Evolutionary conservation across 2,888 invertebrate genomes (phyloP).

Genomic region (Dusona sp.): DNA sequence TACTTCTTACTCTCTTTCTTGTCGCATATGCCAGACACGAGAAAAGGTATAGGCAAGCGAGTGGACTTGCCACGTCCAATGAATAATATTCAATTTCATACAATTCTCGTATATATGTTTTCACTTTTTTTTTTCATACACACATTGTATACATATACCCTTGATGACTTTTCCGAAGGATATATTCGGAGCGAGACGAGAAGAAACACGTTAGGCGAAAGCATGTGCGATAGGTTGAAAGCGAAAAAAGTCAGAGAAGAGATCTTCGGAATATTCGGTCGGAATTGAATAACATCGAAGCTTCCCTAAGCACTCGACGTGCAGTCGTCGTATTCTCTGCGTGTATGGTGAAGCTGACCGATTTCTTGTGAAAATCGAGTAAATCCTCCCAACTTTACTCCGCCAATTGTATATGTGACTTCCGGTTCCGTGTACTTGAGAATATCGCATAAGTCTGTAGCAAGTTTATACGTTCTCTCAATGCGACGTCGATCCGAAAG

Average conservation of each 20-base stretch:
- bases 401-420: background rate
- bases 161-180: conserved; percentile 7
- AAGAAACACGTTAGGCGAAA: conserved; percentile 8
- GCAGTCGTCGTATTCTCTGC: background rate
- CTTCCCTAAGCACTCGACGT: background rate
- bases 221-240: background rate
- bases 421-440: background rate
- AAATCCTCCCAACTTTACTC: conserved; percentile 1
- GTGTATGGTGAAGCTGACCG: conserved; percentile 7
- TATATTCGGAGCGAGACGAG: background rate
- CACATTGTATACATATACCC: background rate
- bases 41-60: conserved; percentile 22
- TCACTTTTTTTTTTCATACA: background rate
- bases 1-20: background rate
- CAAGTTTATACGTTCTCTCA: background rate
- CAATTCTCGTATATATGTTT: conserved; percentile 16
- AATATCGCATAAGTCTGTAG: conserved; percentile 22
- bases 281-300: conserved; percentile 31
- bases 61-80: conserved; percentile 40
- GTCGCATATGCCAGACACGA: background rate
- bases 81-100: conserved; percentile 51
- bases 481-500: conserved; percentile 36
- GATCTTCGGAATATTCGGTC: conserved; percentile 15
- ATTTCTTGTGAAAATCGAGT: background rate
- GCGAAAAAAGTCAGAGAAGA: background rate